Evolutionary conservation across 1,140 invertebrate species (phyloP), one percentile per base, ranked within the genome.

Genomic region (Macrobrachium nipponense): DNA sequence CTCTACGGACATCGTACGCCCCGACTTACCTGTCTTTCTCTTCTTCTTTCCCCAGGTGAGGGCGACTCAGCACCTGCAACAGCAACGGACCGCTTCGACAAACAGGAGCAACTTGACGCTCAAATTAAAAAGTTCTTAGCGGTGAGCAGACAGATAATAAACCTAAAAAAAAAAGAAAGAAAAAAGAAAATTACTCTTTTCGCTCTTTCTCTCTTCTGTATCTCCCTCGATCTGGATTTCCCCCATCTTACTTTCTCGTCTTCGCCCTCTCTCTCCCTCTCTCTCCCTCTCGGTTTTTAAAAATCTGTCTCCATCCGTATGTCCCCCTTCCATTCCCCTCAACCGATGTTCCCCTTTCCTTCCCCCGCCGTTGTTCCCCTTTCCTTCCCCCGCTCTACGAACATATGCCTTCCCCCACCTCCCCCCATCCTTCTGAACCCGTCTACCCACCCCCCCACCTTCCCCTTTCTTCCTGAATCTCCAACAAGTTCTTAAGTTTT

Each of bases 51-150:
- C 18, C n/a, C 73, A 76, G 73, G 73, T 76, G 73, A n/a, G 36
- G 73, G 43, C 51, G 51, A 51, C 51, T 51, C 51, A 51, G 51
- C 51, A 51, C 15, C 73, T 15, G 73, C 27, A 18, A n/a, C 36
- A 51, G 73, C 20, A 44, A 27, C 20, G 73, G 73, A 76, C 43
- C 73, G 58, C 43, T 27, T 51, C n/a, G n/a, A 76, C 36, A 43
- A 36, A 18, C 36, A 76, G 36, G 73, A 36, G 12, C 20, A 44
- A 12, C 73, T 76, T 18, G 73, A 76, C 73, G 73, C 73, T 76
- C 43, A 76, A 51, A 76, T 76, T 43, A 76, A 76, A 76, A 76
- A 76, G 36, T 76, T 76, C 58, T 51, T 76, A n/a, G 73, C 73
- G 73, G 73, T 76, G 73, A 76, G 72, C 72, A 75, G 72, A 36